A percentile compares a stretch with the other conserved stretches of the same genome.
phyloP scores from a whole-genome alignment of 2,888 invertebrate genomes.

The Mesoligia furuncula region DNA sequence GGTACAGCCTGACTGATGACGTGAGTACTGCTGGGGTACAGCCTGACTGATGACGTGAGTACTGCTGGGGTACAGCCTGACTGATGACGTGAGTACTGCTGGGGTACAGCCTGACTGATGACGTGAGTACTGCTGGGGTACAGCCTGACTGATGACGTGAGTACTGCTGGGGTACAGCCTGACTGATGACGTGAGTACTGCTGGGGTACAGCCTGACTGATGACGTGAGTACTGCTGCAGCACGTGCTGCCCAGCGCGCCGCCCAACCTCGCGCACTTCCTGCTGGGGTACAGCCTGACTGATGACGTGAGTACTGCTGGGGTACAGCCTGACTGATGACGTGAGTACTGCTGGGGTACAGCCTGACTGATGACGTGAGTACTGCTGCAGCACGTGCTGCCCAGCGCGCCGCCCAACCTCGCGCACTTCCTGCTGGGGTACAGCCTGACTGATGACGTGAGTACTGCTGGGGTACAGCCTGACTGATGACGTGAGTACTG shows the following conservation, averaged over 20 bases:
- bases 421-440: conserved; percentile 97
- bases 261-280: conserved; percentile 96
- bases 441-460: conserved; percentile 94
- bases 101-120: conserved; percentile 95
- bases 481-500: conserved; percentile 83
- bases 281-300: conserved; percentile 96
- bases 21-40: conserved; percentile 95
- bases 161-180: conserved; percentile 95
- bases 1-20: conserved; percentile 95
- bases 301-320: conserved; percentile 94
- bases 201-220: too few species aligned
- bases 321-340: conserved; percentile 95
- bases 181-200: conserved; percentile 93
- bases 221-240: too few species aligned
- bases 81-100: conserved; percentile 93
- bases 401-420: conserved; percentile 95
- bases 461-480: too few species aligned
- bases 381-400: too few species aligned
- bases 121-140: conserved; percentile 95
- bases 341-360: conserved; percentile 95
- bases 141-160: conserved; percentile 94
- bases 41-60: conserved; percentile 94
- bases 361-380: conserved; percentile 94
- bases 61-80: conserved; percentile 95
- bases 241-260: conserved; percentile 93